These are phyloP conservation scores for Macropis europaea DNA, from an alignment of 2,888 invertebrate genomes.

Conservation along the genomic window DNA sequence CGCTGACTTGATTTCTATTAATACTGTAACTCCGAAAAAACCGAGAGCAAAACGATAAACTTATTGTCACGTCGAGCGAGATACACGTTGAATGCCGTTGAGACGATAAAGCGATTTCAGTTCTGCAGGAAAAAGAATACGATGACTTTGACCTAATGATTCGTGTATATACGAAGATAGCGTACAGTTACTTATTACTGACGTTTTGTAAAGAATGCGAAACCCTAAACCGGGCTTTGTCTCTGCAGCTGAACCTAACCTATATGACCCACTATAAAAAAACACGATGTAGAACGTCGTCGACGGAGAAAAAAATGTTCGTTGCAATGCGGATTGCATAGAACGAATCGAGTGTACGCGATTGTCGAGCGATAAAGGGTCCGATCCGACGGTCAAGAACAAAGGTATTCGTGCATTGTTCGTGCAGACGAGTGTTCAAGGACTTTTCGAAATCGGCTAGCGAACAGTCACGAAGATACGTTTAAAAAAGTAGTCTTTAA, in stretches of 20 bases:
- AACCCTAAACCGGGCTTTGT: not conserved
- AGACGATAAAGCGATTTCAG: not conserved
- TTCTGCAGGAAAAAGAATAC: not conserved
- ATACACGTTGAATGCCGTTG: not conserved
- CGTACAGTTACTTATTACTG: not conserved
- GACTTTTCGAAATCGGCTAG: slow-evolving; percentile 17
- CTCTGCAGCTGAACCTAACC: slow-evolving; percentile 34
- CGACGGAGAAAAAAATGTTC: not conserved
- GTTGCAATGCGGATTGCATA: not conserved
- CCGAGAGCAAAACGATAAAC: not conserved
- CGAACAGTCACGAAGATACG: not conserved
- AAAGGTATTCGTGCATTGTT: slow-evolving; percentile 48
- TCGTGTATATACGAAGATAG: not conserved
- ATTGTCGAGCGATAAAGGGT: slow-evolving; percentile 25
- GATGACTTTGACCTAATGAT: not conserved
- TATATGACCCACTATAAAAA: not conserved
- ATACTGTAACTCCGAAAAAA: not conserved
- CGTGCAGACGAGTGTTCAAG: slow-evolving; percentile 40
- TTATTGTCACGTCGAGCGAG: not conserved
- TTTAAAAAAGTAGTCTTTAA: slow-evolving; percentile 22
- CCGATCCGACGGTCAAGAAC: slow-evolving; percentile 35
- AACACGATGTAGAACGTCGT: not conserved
- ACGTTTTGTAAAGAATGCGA: not conserved
- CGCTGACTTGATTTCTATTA: not conserved
- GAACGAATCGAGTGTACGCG: slow-evolving; percentile 7